These are phyloP conservation scores for Nowickia ferox DNA, from an alignment of 2,888 invertebrate species.

Conservation along the genomic window DNA sequence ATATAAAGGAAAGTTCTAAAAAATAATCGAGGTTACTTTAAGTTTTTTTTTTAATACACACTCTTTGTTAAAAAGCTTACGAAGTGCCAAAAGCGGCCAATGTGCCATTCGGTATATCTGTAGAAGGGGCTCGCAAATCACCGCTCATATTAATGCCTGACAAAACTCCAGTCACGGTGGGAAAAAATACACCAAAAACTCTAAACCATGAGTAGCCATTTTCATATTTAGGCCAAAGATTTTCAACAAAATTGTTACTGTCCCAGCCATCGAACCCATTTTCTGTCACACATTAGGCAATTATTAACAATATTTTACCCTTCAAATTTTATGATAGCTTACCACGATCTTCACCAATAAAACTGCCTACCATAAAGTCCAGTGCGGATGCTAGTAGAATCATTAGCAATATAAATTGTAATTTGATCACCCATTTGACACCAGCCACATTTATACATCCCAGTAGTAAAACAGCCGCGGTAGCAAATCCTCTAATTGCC, in stretches of 20 bases:
- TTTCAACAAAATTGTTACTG: constrained; percentile 90
- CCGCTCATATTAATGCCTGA: constrained; percentile 99
- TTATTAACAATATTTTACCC: constrained; percentile 48
- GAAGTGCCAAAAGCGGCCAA: constrained; percentile 95
- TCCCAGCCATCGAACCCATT: constrained; percentile 95
- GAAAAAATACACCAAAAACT: constrained; percentile 98
- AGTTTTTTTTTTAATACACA: background rate
- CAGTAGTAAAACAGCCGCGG: constrained; percentile 92
- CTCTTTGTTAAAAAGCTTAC: constrained; percentile 84
- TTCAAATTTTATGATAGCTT: constrained; percentile 68
- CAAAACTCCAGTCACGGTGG: constrained; percentile 97
- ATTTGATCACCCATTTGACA: constrained; percentile 98
- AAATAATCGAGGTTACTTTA: constrained; percentile 75
- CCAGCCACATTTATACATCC: constrained; percentile 97
- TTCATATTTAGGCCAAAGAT: constrained; percentile 91
- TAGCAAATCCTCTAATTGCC: constrained; percentile 94
- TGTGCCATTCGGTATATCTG: constrained; percentile 97
- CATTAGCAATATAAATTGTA: constrained; percentile 94
- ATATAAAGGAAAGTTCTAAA: constrained; percentile 93
- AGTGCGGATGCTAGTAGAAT: constrained; percentile 94
- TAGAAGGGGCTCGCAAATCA: constrained; percentile 94
- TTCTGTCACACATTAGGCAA: constrained; percentile 84
- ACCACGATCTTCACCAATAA: constrained; percentile 90
- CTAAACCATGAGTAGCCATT: constrained; percentile 95
- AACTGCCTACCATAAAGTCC: constrained; percentile 97